Percentiles rank a stretch among this genome's conserved stretches.
Conservation (phyloP, 2,113 vertebrate genomes). For the Pterocles orientalis region DNA sequence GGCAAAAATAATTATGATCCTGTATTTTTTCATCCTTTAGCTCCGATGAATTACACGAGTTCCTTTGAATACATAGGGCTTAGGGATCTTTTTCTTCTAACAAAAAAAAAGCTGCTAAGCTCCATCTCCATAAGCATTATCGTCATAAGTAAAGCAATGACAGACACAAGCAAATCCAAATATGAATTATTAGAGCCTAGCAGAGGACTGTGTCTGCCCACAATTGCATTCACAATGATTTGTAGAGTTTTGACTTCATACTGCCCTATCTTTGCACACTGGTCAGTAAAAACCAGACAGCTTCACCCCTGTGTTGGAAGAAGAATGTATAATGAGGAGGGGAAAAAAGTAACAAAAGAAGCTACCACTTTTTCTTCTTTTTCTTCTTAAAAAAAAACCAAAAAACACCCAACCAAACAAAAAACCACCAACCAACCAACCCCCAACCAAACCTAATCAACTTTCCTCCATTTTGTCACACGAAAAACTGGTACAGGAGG, state of each 20-base stretch:
- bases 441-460: too few relatives aligned
- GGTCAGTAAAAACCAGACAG: not conserved
- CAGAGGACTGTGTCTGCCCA: not conserved
- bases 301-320: not conserved
- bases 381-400: too few relatives aligned
- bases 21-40: constrained; percentile 50
- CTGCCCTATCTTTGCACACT: not conserved
- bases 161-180: constrained; percentile 14
- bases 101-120: constrained; percentile 32
- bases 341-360: not conserved
- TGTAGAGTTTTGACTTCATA: not conserved
- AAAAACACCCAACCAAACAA: too few relatives aligned
- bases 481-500: not conserved
- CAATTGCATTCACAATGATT: not conserved
- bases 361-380: rapidly evolving
- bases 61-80: constrained; percentile 53
- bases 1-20: constrained; percentile 52
- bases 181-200: not conserved
- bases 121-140: constrained; percentile 40
- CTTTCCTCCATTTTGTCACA: not conserved
- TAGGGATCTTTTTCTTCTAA: constrained; percentile 34
- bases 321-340: not conserved
- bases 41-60: constrained; percentile 15
- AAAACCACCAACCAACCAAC: too few relatives aligned
- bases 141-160: constrained; percentile 28